These are phyloP conservation scores for Ochotona princeps DNA, from an alignment of 2,113 vertebrate species.

Conservation along the genomic window DNA sequence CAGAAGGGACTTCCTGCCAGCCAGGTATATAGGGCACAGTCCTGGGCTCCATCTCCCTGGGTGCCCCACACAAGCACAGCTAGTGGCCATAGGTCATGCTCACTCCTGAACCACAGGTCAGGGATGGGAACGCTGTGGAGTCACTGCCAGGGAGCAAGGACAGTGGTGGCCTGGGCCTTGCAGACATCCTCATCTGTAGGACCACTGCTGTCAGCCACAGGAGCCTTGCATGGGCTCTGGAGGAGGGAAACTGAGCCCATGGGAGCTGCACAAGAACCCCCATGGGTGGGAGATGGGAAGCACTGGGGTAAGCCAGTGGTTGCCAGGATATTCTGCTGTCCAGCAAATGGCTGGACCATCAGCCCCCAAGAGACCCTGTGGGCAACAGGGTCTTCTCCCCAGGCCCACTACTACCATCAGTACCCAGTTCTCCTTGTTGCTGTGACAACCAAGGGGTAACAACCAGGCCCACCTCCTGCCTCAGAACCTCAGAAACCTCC, in stretches of 20 bases:
- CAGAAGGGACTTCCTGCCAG: not conserved
- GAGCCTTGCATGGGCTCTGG: not conserved
- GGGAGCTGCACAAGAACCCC: not conserved
- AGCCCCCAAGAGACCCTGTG: not conserved
- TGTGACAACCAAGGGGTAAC: not conserved
- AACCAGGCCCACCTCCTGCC: not conserved
- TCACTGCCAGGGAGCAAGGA: not conserved
- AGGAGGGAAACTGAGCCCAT: not conserved
- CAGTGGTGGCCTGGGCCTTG: not conserved
- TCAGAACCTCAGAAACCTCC: not conserved
- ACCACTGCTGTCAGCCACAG: not conserved
- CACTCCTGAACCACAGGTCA: conserved; percentile 18
- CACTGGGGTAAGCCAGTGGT: not conserved
- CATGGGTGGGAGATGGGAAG: no score
- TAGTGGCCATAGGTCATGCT: conserved; percentile 65
- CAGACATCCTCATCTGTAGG: not conserved
- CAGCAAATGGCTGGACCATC: not conserved
- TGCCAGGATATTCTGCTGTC: not conserved
- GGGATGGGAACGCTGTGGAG: not conserved
- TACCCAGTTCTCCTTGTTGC: not conserved
- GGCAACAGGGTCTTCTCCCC: not conserved
- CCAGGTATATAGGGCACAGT: not conserved
- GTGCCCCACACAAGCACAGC: conserved; percentile 50
- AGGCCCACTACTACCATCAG: not conserved
- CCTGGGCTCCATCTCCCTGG: not conserved